phyloP scores from a whole-genome alignment of 2,113 vertebrate genomes.

The Oxyruncus cristatus region DNA sequence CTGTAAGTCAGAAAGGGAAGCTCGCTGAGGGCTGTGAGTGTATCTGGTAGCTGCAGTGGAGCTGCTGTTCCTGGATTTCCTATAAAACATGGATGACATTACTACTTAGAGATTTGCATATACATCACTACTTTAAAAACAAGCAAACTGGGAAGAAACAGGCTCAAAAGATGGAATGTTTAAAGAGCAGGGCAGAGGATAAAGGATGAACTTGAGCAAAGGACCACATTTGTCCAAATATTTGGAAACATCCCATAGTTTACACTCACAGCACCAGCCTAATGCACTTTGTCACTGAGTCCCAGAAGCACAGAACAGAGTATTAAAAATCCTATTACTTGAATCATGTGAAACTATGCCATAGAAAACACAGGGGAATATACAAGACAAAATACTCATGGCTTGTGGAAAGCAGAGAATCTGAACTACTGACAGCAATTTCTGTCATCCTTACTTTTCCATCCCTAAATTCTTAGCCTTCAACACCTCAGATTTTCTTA shows the following conservation, averaged over 20 bases:
- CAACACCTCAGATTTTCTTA: neutral
- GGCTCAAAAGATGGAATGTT: neutral
- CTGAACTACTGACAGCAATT: neutral
- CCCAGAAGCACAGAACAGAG: neutral
- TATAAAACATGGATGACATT: neutral
- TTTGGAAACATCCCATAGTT: neutral
- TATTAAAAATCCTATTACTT: neutral
- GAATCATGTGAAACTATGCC: neutral
- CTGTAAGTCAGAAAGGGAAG: neutral
- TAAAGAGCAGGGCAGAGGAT: neutral
- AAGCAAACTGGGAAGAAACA: neutral
- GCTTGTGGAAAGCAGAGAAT: neutral
- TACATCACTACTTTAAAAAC: neutral
- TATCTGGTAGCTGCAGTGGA: neutral
- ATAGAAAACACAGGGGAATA: neutral
- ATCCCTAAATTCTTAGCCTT: neutral
- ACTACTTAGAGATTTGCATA: neutral
- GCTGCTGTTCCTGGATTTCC: neutral
- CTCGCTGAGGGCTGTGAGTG: neutral
- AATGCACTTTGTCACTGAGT: neutral
- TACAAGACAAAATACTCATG: neutral
- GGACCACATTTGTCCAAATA: neutral
- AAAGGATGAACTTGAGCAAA: neutral
- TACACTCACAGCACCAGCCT: neutral
- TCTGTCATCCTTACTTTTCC: neutral